Evolutionary conservation across 2,888 invertebrate species (phyloP).

Genomic region (Phania funesta): DNA sequence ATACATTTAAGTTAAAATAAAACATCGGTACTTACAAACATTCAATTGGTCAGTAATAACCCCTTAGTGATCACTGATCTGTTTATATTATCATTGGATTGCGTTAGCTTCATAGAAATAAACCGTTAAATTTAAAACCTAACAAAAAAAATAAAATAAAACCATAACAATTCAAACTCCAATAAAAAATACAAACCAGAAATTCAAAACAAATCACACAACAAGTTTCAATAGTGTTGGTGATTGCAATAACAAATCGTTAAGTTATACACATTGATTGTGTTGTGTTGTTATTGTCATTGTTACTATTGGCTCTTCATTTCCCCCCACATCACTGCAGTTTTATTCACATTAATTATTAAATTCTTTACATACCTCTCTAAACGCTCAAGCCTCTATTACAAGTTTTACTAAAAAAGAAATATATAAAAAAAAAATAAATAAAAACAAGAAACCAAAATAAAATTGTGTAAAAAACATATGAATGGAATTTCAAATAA

Average conservation of each 20-base stretch:
- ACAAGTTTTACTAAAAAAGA: no score
- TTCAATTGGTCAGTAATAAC: background rate
- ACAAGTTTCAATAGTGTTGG: slow-evolving; percentile 28
- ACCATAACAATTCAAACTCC: background rate
- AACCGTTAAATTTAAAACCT: slow-evolving; percentile 42
- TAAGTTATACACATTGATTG: background rate
- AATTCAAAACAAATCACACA: slow-evolving; percentile 10
- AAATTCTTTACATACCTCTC: no score
- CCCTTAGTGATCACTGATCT: background rate
- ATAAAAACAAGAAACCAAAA: background rate
- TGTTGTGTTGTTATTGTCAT: background rate
- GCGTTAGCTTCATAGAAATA: slow-evolving; percentile 7
- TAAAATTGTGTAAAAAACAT: slow-evolving; percentile 10
- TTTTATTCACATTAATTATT: background rate
- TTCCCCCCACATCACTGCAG: background rate
- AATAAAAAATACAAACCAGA: background rate
- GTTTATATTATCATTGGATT: slow-evolving; percentile 13
- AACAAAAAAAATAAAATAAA: background rate
- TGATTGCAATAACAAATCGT: slow-evolving; percentile 12
- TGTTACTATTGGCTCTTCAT: background rate
- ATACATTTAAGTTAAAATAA: background rate
- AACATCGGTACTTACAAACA: background rate
- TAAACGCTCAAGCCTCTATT: no score
- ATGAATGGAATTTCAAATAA: slow-evolving; percentile 24
- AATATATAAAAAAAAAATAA: background rate